Percentiles rank a stretch among this genome's conserved stretches.
phyloP scores from a whole-genome alignment of 2,113 vertebrate species.

The Emberiza fucata region DNA sequence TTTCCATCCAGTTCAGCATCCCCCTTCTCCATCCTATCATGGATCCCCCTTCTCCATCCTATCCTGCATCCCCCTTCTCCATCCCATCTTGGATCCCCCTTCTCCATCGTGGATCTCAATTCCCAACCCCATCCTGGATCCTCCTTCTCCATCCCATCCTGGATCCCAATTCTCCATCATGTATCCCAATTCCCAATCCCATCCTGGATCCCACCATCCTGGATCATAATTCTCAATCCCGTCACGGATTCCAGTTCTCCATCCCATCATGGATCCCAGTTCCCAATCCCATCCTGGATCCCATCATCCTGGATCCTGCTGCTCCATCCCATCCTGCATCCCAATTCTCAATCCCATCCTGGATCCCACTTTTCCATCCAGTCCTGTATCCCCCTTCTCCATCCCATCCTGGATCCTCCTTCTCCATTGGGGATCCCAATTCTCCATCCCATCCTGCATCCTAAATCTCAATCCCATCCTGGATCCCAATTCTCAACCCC shows the following conservation, averaged over 20 bases:
- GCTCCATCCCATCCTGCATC: too few species aligned
- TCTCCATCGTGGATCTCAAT: too few species aligned
- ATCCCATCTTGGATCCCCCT: too few species aligned
- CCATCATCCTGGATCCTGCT: too few species aligned
- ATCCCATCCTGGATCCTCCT: rapidly evolving
- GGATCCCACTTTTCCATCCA: rapidly evolving
- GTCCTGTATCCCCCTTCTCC: too few species aligned
- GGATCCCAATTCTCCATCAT: rapidly evolving
- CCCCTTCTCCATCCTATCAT: rapidly evolving
- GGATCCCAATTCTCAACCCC: background rate
- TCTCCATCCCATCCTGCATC: too few species aligned
- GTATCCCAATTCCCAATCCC: rapidly evolving
- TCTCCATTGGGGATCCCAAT: rapidly evolving
- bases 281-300: too few species aligned
- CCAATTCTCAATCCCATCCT: rapidly evolving
- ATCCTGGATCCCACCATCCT: too few species aligned
- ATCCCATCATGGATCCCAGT: too few species aligned
- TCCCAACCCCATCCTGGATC: background rate
- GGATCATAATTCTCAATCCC: too few species aligned
- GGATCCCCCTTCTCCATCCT: rapidly evolving
- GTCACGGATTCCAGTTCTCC: too few species aligned
- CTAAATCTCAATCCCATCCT: background rate
- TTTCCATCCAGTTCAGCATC: too few species aligned
- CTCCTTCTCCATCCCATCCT: background rate
- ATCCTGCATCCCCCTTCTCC: background rate